A percentile compares a stretch with the other conserved stretches of the same genome.
Conservation (phyloP, 2,113 vertebrate species). For the Malurus cyaneus region DNA sequence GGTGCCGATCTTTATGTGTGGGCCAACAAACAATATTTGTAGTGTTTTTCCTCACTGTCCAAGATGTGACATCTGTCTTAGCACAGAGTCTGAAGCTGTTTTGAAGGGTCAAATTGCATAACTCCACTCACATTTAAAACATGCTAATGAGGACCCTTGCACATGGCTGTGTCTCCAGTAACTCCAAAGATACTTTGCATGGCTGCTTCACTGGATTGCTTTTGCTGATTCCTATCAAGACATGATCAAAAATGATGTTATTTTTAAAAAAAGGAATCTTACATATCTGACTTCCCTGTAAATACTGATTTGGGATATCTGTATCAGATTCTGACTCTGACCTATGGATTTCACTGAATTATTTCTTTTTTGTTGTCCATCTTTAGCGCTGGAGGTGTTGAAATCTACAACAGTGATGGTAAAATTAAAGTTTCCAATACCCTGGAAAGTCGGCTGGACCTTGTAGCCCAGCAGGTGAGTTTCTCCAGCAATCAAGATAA, state of each 20-base stretch:
- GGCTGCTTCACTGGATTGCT: background rate
- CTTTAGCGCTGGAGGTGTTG: conserved; percentile 90
- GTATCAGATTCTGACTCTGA: background rate
- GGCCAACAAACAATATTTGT: background rate
- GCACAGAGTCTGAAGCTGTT: background rate
- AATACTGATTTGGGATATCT: background rate
- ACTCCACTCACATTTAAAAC: background rate
- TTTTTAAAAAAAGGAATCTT: background rate
- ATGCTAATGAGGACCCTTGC: background rate
- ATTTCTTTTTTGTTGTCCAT: background rate
- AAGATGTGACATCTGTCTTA: background rate
- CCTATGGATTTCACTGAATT: background rate
- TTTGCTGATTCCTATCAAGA: background rate
- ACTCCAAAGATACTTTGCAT: background rate
- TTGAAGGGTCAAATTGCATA: background rate
- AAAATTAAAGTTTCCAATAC: conserved; percentile 98
- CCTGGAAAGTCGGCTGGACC: conserved; percentile 94
- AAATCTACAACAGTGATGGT: conserved; percentile 87
- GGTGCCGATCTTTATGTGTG: background rate
- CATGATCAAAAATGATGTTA: background rate
- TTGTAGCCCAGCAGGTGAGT: conserved; percentile 95
- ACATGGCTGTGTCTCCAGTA: background rate
- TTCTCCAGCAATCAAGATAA: background rate
- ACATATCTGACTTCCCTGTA: fast-evolving
- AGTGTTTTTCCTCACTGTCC: background rate